A percentile compares a stretch with the other conserved stretches of the same genome.
These are phyloP conservation scores for Syndactyla subalaris DNA, from an alignment of 2,797 vertebrate species.

Conservation along the genomic window DNA sequence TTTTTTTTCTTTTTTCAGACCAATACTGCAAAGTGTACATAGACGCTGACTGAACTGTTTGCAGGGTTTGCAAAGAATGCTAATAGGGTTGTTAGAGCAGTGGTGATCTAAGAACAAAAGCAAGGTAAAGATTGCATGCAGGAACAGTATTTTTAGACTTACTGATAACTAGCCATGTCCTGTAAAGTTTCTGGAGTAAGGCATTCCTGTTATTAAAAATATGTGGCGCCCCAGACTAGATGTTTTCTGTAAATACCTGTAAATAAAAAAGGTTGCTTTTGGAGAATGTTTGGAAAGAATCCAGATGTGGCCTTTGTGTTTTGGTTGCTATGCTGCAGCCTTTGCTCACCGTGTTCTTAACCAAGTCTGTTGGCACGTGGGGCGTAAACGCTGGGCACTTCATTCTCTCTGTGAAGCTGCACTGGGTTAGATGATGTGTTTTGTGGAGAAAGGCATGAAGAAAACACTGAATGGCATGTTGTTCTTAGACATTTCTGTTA, in stretches of 20 bases:
- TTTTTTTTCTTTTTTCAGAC: neutral
- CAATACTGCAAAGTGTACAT: neutral
- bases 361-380: rapidly evolving
- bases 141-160: neutral
- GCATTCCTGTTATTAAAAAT: neutral
- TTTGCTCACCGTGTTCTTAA: neutral
- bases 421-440: neutral
- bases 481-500: neutral
- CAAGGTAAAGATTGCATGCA: neutral
- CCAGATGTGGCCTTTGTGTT: neutral
- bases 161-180: neutral
- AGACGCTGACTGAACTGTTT: neutral
- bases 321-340: neutral
- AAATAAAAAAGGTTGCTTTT: neutral
- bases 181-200: neutral
- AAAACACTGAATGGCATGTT: neutral
- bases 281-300: neutral
- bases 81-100: neutral
- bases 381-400: neutral
- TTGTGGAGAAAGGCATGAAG: neutral
- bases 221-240: neutral
- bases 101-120: neutral
- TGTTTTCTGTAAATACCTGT: neutral
- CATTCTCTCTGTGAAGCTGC: rapidly evolving
- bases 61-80: neutral